Evolutionary conservation across 2,888 invertebrate species (phyloP).

Genomic region (Microplitis deprimator): DNA sequence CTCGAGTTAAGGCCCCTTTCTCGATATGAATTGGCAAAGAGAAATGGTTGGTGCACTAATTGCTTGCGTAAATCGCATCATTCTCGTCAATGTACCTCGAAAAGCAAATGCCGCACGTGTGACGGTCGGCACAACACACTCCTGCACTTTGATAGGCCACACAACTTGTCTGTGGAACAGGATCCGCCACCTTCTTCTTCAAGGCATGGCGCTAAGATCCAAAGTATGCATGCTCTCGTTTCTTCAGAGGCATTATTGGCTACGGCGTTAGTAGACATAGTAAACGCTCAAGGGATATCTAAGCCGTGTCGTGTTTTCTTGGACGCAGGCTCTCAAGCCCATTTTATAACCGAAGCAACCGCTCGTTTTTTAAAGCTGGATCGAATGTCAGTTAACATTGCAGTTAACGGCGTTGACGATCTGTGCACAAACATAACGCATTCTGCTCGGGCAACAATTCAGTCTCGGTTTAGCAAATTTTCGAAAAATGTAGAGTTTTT

Average conservation of each 20-base stretch:
- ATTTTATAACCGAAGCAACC: conserved; percentile 43
- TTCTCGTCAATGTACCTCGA: no score
- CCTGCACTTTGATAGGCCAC: background rate
- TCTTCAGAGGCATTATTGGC: conserved; percentile 41
- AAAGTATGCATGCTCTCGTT: background rate
- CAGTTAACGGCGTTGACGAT: conserved; percentile 39
- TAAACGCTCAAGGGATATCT: conserved; percentile 37
- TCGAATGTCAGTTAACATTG: conserved; percentile 26
- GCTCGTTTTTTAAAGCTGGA: conserved; percentile 28
- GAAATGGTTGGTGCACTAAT: no score
- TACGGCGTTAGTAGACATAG: conserved; percentile 45
- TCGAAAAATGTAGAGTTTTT: conserved; percentile 39
- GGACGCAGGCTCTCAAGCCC: conserved; percentile 49
- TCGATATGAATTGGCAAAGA: no score
- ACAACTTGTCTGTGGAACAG: background rate
- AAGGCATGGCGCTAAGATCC: background rate
- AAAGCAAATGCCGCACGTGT: no score
- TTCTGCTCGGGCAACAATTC: conserved; percentile 24
- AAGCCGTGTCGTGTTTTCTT: conserved; percentile 47
- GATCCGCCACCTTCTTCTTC: background rate
- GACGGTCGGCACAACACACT: no score
- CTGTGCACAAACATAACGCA: conserved; percentile 19
- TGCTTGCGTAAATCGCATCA: no score
- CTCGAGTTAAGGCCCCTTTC: no score
- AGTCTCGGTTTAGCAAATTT: conserved; percentile 40